phyloP scores from a whole-genome alignment of 1,140 invertebrate genomes.

The Zelostemma sp. region DNA sequence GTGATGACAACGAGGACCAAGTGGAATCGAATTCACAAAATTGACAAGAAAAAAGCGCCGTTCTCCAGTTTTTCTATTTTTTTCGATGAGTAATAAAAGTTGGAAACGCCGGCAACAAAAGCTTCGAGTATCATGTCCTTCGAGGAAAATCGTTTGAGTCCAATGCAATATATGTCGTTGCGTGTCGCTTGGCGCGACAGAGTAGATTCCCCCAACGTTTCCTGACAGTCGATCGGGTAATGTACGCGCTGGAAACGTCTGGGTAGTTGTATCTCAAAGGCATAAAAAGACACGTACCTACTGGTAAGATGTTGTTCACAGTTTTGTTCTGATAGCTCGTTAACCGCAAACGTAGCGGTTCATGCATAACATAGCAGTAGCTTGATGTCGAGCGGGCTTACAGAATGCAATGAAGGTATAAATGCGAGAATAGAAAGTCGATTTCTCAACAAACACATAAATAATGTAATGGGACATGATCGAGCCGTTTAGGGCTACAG shows the following conservation, averaged over 20 bases:
- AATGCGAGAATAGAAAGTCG: slow-evolving; percentile 52
- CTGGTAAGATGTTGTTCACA: slow-evolving; percentile 12
- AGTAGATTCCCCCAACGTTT: not conserved
- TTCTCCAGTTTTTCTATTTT: not conserved
- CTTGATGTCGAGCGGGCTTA: slow-evolving; percentile 6
- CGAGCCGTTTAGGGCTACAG: slow-evolving; percentile 25
- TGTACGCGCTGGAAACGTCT: slow-evolving; percentile 12
- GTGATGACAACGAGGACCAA: slow-evolving; percentile 16
- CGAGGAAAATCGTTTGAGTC: not conserved
- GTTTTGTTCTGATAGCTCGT: slow-evolving; percentile 54
- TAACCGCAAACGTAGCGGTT: slow-evolving; percentile 45
- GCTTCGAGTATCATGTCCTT: not conserved
- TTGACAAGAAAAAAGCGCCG: slow-evolving; percentile 5
- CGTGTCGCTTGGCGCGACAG: not conserved
- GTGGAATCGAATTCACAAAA: slow-evolving; percentile 9
- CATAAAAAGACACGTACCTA: slow-evolving; percentile 9
- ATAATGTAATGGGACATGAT: slow-evolving; percentile 58
- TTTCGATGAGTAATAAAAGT: too few relatives aligned
- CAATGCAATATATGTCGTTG: not conserved
- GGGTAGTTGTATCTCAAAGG: slow-evolving; percentile 8
- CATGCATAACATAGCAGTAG: slow-evolving; percentile 51
- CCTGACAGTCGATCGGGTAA: slow-evolving; percentile 9
- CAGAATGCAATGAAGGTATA: slow-evolving; percentile 4
- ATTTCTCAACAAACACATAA: slow-evolving; percentile 50
- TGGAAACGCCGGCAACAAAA: not conserved